Percentiles rank a stretch among this genome's conserved stretches.
Evolutionary conservation across 2,888 invertebrate genomes (phyloP).

Genomic region (Crematogaster levior): DNA sequence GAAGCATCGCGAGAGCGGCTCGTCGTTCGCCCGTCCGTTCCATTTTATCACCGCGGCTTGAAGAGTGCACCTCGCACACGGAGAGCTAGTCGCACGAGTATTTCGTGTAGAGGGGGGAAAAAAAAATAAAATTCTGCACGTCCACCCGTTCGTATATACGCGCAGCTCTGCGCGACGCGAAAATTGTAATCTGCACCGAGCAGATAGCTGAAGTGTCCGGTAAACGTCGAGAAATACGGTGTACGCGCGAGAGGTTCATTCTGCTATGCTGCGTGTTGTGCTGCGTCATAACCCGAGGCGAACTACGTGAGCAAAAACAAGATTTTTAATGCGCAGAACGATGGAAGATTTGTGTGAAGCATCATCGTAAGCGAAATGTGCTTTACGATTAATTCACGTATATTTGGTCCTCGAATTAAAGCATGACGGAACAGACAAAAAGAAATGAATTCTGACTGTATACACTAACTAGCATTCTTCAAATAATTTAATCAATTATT

Average conservation of each 20-base stretch:
- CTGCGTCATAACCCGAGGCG: conserved; percentile 46
- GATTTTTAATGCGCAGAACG: conserved; percentile 56
- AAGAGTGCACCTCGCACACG: conserved; percentile 19
- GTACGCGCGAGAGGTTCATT: conserved; percentile 1
- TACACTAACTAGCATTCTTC: not conserved
- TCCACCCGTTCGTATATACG: conserved; percentile 14
- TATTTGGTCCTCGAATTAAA: not conserved
- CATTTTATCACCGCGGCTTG: conserved; percentile 41
- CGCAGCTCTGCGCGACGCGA: conserved; percentile 22
- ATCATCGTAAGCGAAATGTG: conserved; percentile 30
- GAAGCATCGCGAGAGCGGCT: conserved; percentile 9
- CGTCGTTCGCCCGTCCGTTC: conserved; percentile 5
- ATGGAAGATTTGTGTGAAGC: conserved; percentile 35
- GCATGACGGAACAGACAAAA: not conserved
- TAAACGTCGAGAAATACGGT: conserved; percentile 35
- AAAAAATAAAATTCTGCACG: conserved; percentile 3
- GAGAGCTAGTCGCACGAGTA: conserved; percentile 12
- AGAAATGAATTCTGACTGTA: not conserved
- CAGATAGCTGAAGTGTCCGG: conserved; percentile 22
- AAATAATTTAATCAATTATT: conserved; percentile 4
- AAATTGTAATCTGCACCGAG: conserved; percentile 61
- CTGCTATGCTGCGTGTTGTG: not conserved
- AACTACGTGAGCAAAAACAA: conserved; percentile 56
- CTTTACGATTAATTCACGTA: not conserved
- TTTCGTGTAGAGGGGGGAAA: not conserved